Conservation (phyloP, 2,888 invertebrate genomes). For the Drosophila anomelani region DNA sequence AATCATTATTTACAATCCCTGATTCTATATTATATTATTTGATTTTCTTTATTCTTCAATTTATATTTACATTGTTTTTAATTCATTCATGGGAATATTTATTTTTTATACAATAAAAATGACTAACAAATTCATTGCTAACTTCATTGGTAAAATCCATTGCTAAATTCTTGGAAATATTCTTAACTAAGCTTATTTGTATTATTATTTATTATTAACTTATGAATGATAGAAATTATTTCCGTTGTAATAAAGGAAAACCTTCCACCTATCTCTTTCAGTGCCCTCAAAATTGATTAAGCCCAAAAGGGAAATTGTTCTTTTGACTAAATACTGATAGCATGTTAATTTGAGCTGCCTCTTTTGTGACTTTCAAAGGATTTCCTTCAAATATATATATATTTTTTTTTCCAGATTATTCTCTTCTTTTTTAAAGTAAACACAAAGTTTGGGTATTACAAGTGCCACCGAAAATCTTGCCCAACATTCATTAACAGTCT, state of each 20-base stretch:
- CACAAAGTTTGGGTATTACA: constrained; percentile 20
- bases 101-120: neutral
- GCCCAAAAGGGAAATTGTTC: constrained; percentile 32
- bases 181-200: neutral
- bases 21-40: no score
- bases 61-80: neutral
- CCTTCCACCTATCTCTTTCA: neutral
- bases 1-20: no score
- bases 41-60: no score
- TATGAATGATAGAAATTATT: no score
- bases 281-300: constrained; percentile 33
- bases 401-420: constrained; percentile 27
- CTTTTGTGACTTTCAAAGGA: constrained; percentile 27
- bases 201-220: no score
- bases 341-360: constrained; percentile 24
- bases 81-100: neutral
- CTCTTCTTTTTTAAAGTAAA: constrained; percentile 6
- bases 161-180: neutral
- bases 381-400: constrained; percentile 20
- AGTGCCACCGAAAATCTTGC: constrained; percentile 21
- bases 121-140: neutral
- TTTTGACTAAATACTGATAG: constrained; percentile 40
- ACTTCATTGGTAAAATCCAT: rapidly evolving
- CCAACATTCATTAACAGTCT: constrained; percentile 41
- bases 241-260: neutral